Evolutionary conservation across 2,797 vertebrate species (phyloP).

Genomic region (Coendou prehensilis): DNA sequence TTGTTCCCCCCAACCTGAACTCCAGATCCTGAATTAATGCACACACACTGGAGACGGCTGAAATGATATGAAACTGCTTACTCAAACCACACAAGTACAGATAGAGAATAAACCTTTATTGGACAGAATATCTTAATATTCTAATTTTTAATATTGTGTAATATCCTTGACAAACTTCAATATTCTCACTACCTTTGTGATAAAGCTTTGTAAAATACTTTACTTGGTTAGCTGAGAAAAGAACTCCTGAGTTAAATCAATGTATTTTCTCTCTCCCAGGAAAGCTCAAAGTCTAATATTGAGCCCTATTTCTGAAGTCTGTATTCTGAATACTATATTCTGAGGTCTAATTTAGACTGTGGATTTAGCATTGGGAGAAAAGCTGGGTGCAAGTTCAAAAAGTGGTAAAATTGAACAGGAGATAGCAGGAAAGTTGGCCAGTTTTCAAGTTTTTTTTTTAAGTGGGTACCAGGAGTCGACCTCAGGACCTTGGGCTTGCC

Average conservation of each 20-base stretch:
- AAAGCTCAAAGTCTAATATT: not conserved
- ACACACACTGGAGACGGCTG: not conserved
- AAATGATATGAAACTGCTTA: not conserved
- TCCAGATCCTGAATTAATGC: not conserved
- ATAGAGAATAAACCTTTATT: not conserved
- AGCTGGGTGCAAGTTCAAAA: constrained; percentile 1
- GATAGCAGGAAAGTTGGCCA: not conserved
- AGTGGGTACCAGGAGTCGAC: too few species aligned
- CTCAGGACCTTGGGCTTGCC: too few species aligned
- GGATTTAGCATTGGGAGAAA: not conserved
- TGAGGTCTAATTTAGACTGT: constrained; percentile 16
- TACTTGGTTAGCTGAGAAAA: constrained; percentile 48
- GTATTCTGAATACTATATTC: not conserved
- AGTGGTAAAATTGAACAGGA: not conserved
- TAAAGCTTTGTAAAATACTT: constrained; percentile 45
- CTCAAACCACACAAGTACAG: not conserved
- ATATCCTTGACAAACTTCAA: constrained; percentile 33
- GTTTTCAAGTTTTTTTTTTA: not conserved
- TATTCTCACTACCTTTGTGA: constrained; percentile 42
- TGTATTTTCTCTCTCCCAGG: not conserved
- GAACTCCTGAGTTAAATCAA: constrained; percentile 20
- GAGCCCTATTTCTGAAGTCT: not conserved
- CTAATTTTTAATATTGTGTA: not conserved
- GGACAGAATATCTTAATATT: not conserved
- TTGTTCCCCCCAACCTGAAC: not conserved